Conservation (phyloP, 2,888 invertebrate genomes). For the Phortica okadai region DNA sequence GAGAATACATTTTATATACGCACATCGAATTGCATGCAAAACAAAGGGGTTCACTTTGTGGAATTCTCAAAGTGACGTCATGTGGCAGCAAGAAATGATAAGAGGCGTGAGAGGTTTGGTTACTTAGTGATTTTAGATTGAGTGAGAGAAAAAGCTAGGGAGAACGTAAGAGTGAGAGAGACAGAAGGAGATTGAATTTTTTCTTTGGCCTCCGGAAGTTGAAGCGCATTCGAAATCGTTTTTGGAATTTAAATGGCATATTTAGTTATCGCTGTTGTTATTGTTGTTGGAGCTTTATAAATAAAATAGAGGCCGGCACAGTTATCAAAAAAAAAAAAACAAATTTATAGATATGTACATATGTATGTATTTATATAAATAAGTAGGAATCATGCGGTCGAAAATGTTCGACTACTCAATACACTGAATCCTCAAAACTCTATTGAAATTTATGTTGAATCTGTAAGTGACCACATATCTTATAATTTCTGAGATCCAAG, state of each 20-base stretch:
- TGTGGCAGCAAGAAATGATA: background rate
- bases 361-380: too few relatives aligned
- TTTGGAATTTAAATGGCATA: constrained; percentile 58
- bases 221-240: constrained; percentile 38
- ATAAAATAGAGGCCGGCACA: constrained; percentile 59
- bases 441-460: too few relatives aligned
- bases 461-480: too few relatives aligned
- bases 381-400: too few relatives aligned
- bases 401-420: too few relatives aligned
- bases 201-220: constrained; percentile 46
- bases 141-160: background rate
- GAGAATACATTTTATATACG: background rate
- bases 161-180: background rate
- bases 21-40: constrained; percentile 7
- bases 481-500: too few relatives aligned
- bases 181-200: too few relatives aligned
- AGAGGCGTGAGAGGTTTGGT: background rate
- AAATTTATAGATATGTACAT: background rate
- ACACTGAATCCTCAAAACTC: too few relatives aligned
- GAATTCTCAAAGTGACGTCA: background rate
- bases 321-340: background rate
- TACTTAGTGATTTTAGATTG: background rate
- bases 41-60: background rate
- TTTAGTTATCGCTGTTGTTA: background rate
- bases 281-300: constrained; percentile 56